phyloP scores from a whole-genome alignment of 2,113 vertebrate genomes.

The Amia ocellicauda region DNA sequence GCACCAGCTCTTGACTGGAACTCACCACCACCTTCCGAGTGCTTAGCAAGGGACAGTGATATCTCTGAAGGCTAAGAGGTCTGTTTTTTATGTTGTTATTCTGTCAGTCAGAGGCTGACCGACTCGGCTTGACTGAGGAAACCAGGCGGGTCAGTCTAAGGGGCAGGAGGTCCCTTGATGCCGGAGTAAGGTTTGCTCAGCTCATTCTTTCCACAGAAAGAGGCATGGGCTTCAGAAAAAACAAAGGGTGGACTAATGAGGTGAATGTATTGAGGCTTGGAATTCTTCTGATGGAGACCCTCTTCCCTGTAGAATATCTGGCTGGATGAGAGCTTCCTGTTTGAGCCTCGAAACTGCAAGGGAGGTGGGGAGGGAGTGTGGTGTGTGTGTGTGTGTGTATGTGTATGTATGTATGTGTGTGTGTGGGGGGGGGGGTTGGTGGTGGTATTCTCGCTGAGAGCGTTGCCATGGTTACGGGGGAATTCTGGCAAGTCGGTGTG shows the following conservation, averaged over 20 bases:
- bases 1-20: too few relatives aligned
- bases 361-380: constrained; percentile 38
- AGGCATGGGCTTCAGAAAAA: background rate
- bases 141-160: too few relatives aligned
- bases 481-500: constrained; percentile 70
- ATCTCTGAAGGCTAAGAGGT: too few relatives aligned
- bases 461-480: constrained; percentile 72
- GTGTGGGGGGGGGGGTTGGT: constrained; percentile 46
- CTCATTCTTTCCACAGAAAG: background rate
- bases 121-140: too few relatives aligned
- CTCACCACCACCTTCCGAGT: too few relatives aligned
- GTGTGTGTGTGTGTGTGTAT: background rate
- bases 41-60: too few relatives aligned
- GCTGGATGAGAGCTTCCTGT: constrained; percentile 64
- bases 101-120: too few relatives aligned
- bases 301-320: constrained; percentile 53
- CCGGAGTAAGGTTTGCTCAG: background rate
- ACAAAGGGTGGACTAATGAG: constrained; percentile 55
- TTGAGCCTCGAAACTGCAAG: constrained; percentile 67
- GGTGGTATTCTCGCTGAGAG: constrained; percentile 69
- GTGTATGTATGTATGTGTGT: too few relatives aligned
- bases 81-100: too few relatives aligned
- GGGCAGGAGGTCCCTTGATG: background rate
- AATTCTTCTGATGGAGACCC: constrained; percentile 61
- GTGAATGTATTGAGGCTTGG: constrained; percentile 63